A percentile compares a stretch with the other conserved stretches of the same genome.
These are phyloP conservation scores for Caenorhabditis briggsae DNA, from an alignment of 1,140 invertebrate genomes.

Conservation along the genomic window DNA sequence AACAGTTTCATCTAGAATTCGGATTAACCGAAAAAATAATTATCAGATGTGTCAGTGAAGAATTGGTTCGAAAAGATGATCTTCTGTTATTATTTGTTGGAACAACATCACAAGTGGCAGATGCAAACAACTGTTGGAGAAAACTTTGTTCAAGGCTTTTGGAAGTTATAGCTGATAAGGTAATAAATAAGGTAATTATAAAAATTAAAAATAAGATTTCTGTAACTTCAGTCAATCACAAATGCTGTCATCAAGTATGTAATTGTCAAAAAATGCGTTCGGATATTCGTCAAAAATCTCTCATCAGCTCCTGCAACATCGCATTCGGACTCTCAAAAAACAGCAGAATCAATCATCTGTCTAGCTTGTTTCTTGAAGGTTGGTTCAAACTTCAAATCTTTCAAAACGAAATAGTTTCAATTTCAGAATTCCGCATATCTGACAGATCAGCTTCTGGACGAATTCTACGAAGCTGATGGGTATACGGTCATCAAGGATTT, in stretches of 20 bases:
- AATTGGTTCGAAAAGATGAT: slow-evolving; percentile 95
- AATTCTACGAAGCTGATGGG: slow-evolving; percentile 93
- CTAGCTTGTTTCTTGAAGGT: slow-evolving; percentile 95
- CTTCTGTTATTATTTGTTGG: slow-evolving; percentile 93
- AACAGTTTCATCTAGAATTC: too few species aligned
- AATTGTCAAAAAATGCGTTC: slow-evolving; percentile 95
- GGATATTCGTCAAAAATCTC: slow-evolving; percentile 96
- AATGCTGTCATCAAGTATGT: slow-evolving; percentile 94
- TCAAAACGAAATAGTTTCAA: slow-evolving; percentile 82
- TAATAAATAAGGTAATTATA: too few species aligned
- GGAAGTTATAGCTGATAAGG: slow-evolving; percentile 57
- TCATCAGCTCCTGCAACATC: slow-evolving; percentile 80
- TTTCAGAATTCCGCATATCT: slow-evolving; percentile 91
- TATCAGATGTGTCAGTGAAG: slow-evolving; percentile 86
- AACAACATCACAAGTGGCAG: slow-evolving; percentile 84
- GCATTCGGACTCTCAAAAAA: slow-evolving; percentile 53
- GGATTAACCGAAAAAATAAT: neutral
- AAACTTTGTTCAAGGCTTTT: slow-evolving; percentile 84
- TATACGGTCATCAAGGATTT: slow-evolving; percentile 95
- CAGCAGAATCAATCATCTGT: slow-evolving; percentile 94
- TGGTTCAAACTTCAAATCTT: neutral
- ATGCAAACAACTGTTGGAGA: slow-evolving; percentile 92
- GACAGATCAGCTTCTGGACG: slow-evolving; percentile 92
- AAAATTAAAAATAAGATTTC: too few species aligned
- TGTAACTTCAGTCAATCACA: slow-evolving; percentile 88